Evolutionary conservation across 2,797 vertebrate genomes (phyloP).

Genomic region (Helarctos malayanus): DNA sequence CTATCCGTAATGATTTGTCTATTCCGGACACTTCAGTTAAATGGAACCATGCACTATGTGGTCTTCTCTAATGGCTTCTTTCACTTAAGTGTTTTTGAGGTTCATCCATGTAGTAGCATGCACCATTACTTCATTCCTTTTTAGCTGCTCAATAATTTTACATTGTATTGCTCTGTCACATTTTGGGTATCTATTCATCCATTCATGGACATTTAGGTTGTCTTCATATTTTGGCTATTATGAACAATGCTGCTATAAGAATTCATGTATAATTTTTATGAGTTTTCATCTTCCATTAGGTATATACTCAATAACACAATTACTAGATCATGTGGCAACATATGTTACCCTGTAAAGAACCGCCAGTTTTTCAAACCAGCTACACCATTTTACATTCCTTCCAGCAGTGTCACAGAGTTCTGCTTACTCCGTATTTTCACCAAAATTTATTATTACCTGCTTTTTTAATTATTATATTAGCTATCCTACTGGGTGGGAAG

Average conservation of each 20-base stretch:
- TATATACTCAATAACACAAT: not conserved
- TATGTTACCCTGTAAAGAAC: not conserved
- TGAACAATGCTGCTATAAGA: not conserved
- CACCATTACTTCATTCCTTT: not conserved
- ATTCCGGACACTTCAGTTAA: not conserved
- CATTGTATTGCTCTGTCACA: not conserved
- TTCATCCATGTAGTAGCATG: not conserved
- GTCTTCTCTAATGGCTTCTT: not conserved
- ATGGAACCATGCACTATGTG: not conserved
- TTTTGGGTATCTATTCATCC: not conserved
- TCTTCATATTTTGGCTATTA: not conserved
- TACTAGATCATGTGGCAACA: not conserved
- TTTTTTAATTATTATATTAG: not conserved
- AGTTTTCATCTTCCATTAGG: not conserved
- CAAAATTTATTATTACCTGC: not conserved
- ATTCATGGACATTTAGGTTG: not conserved
- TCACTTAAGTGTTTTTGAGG: slow-evolving; percentile 12
- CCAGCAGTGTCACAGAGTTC: not conserved
- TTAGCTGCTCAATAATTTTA: not conserved
- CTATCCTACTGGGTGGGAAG: not conserved
- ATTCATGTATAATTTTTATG: not conserved
- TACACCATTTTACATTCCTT: not conserved
- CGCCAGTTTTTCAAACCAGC: slow-evolving; percentile 12
- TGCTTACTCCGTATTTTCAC: not conserved
- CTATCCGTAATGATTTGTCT: not conserved